Conservation (phyloP, 1,140 invertebrate species). For the Parasteatoda tepidariorum region DNA sequence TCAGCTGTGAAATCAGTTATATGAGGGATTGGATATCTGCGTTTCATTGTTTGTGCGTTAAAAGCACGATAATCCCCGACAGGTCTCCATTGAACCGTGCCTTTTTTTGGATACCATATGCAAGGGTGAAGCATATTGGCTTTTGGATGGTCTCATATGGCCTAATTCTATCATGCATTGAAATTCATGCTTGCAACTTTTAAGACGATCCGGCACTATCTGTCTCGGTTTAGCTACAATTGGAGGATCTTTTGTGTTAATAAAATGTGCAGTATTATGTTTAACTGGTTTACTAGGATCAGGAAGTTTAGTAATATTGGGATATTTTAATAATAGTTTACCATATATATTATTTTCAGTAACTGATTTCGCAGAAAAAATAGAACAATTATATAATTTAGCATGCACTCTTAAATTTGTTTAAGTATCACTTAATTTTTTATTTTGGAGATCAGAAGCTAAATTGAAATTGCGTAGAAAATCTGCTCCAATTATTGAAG, state of each 20-base stretch:
- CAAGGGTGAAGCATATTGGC: not conserved
- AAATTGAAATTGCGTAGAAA: not conserved
- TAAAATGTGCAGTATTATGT: not conserved
- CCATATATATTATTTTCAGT: not conserved
- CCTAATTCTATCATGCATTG: not conserved
- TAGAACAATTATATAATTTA: not conserved
- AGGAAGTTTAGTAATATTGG: not conserved
- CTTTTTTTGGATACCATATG: slow-evolving; percentile 5
- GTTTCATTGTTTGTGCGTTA: not conserved
- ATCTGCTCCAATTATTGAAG: not conserved
- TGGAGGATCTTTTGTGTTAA: not conserved
- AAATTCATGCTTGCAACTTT: not conserved
- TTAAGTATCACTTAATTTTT: not conserved
- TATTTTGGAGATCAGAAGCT: not conserved
- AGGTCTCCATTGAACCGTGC: not conserved
- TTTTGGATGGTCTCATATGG: not conserved
- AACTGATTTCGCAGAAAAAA: not conserved
- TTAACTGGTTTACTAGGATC: not conserved
- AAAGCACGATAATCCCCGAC: not conserved
- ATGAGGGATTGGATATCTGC: not conserved
- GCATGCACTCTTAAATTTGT: not conserved
- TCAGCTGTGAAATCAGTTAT: slow-evolving; percentile 60
- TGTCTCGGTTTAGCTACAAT: no score
- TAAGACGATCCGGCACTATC: no score
- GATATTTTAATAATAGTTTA: not conserved